Conservation (phyloP, 2,888 invertebrate species). For the Vandiemenella viatica region DNA sequence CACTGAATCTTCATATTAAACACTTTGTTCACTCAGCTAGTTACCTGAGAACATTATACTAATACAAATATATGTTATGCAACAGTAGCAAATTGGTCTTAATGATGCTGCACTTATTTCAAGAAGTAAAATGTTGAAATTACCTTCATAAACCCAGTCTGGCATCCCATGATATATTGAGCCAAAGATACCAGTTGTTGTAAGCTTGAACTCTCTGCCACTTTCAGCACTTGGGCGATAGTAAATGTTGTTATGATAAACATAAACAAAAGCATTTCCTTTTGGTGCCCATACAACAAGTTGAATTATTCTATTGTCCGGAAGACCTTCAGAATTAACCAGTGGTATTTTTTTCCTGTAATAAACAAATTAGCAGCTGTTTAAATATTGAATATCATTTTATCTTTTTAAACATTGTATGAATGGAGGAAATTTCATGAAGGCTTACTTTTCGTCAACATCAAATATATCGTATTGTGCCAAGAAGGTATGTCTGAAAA, state of each 20-base stretch:
- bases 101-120: neutral
- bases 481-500: slow-evolving; percentile 63
- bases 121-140: neutral
- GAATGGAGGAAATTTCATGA: neutral
- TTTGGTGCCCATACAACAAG: slow-evolving; percentile 63
- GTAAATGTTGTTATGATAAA: slow-evolving; percentile 60
- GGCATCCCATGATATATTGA: slow-evolving; percentile 71
- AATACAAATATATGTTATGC: neutral
- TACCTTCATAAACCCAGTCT: slow-evolving; percentile 93
- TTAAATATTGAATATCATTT: neutral
- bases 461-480: slow-evolving; percentile 60
- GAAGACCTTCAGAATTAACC: slow-evolving; percentile 1
- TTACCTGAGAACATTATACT: no score
- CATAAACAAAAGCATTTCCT: slow-evolving; percentile 55
- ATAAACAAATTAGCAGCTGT: neutral
- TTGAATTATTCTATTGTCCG: slow-evolving; percentile 33
- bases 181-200: slow-evolving; percentile 41
- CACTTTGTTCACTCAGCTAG: no score
- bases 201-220: slow-evolving; percentile 33
- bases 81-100: neutral
- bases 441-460: slow-evolving; percentile 35
- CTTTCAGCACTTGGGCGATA: slow-evolving; percentile 41
- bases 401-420: neutral
- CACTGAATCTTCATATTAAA: no score
- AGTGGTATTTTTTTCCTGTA: slow-evolving; percentile 5